phyloP scores from a whole-genome alignment of 2,888 invertebrate species.

The Stratiomys singularior region DNA sequence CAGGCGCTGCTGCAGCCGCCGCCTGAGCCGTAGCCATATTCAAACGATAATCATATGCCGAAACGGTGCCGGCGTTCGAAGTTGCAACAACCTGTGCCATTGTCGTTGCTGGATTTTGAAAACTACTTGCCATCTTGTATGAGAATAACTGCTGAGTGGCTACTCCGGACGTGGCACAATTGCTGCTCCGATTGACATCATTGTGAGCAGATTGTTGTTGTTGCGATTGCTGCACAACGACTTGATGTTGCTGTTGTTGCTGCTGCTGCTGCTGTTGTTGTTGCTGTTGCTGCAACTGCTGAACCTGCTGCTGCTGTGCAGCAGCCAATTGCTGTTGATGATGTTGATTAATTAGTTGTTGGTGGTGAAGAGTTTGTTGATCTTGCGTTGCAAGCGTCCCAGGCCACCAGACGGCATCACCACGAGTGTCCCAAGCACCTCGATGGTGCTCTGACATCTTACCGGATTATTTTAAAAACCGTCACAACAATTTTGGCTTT shows the following conservation, averaged over 20 bases:
- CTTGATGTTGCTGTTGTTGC: constrained; percentile 65
- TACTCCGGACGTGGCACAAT: constrained; percentile 70
- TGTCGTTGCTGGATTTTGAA: constrained; percentile 77
- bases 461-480: constrained; percentile 49
- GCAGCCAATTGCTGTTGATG: constrained; percentile 68
- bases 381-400: constrained; percentile 67
- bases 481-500: neutral
- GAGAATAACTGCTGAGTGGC: constrained; percentile 80
- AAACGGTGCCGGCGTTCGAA: constrained; percentile 70
- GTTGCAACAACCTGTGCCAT: constrained; percentile 73
- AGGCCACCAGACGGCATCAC: constrained; percentile 72
- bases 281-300: constrained; percentile 58
- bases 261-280: constrained; percentile 65
- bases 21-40: constrained; percentile 69
- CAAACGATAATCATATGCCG: constrained; percentile 80
- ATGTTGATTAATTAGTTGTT: constrained; percentile 68
- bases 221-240: constrained; percentile 66
- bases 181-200: constrained; percentile 69
- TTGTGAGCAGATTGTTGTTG: constrained; percentile 66
- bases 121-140: constrained; percentile 88
- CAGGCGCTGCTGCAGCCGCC: constrained; percentile 67
- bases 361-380: constrained; percentile 67
- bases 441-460: constrained; percentile 74
- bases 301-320: constrained; percentile 57
- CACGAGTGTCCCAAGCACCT: constrained; percentile 73